Evolutionary conservation across 2,888 invertebrate genomes (phyloP).

Genomic region (Elysia crispata): DNA sequence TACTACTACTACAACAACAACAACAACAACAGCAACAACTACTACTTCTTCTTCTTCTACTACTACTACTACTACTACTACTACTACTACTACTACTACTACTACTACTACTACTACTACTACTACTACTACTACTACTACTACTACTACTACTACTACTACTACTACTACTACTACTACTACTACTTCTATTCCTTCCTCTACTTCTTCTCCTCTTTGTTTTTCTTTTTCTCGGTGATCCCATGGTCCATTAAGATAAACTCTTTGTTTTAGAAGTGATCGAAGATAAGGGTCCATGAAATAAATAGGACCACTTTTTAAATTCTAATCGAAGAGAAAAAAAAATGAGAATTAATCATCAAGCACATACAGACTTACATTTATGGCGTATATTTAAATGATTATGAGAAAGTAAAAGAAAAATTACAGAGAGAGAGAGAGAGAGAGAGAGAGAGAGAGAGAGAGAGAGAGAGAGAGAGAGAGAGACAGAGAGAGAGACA

Average conservation of each 20-base stretch:
- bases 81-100: constrained; percentile 9
- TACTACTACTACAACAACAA: neutral
- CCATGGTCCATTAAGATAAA: too few species aligned
- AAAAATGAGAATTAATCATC: too few species aligned
- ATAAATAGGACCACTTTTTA: too few species aligned
- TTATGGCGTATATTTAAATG: too few species aligned
- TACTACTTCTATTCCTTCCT: neutral
- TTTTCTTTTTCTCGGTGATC: too few species aligned
- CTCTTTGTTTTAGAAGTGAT: too few species aligned
- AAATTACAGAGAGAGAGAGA: neutral
- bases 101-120: constrained; percentile 9
- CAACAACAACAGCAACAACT: neutral
- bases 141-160: constrained; percentile 9
- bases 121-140: constrained; percentile 9
- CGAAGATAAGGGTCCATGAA: too few species aligned
- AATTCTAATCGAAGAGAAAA: too few species aligned
- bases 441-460: neutral
- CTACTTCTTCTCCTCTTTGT: too few species aligned
- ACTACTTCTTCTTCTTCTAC: neutral
- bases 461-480: neutral
- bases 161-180: constrained; percentile 9
- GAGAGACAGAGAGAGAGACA: too few species aligned
- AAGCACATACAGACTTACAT: too few species aligned
- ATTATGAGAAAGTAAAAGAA: neutral
- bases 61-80: constrained; percentile 9